A percentile compares a stretch with the other conserved stretches of the same genome.
These are phyloP conservation scores for Acanthosepion esculentum DNA, from an alignment of 2,888 invertebrate species.

Conservation along the genomic window DNA sequence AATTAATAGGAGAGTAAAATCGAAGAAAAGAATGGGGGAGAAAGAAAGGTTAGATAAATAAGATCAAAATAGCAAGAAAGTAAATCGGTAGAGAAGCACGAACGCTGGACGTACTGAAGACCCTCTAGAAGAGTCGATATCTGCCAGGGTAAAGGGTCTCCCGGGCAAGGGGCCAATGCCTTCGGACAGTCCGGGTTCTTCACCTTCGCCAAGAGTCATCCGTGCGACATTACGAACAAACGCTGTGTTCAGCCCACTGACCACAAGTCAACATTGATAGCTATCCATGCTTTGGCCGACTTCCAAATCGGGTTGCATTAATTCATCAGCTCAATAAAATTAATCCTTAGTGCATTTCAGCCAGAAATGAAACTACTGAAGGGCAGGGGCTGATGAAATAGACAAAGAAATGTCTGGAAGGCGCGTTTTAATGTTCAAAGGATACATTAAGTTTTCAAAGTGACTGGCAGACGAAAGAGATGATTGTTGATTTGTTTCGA, in stretches of 20 bases:
- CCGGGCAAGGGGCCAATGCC: constrained; percentile 22
- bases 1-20: not conserved
- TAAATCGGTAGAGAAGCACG: not conserved
- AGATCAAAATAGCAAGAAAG: not conserved
- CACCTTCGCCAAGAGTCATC: constrained; percentile 33
- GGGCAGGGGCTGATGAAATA: not conserved
- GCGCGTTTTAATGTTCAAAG: not conserved
- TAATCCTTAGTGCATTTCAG: not conserved
- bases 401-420: not conserved
- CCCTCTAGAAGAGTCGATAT: not conserved
- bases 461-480: not conserved
- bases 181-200: not conserved
- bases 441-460: not conserved
- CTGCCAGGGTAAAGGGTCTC: constrained; percentile 33
- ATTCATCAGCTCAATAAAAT: not conserved
- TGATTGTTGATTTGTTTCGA: not conserved
- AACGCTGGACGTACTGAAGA: not conserved
- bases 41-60: not conserved
- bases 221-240: constrained; percentile 1
- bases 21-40: not conserved
- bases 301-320: not conserved
- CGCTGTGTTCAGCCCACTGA: not conserved
- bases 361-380: not conserved
- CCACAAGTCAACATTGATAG: constrained; percentile 22
- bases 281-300: not conserved